Conservation (phyloP, 1,140 invertebrate genomes). For the Apis laboriosa region DNA sequence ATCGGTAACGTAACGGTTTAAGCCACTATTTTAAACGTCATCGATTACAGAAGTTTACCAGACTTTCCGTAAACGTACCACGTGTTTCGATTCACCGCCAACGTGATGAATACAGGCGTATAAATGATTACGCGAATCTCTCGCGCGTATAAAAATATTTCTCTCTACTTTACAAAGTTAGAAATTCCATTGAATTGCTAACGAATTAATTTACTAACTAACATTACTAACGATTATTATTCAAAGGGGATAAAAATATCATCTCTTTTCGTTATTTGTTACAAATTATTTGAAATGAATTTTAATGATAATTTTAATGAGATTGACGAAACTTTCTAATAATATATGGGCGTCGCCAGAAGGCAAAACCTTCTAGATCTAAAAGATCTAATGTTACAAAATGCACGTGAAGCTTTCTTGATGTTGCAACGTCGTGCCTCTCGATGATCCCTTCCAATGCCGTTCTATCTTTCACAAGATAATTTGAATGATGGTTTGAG, state of each 20-base stretch:
- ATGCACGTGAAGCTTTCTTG: conserved; percentile 58
- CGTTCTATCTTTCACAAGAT: neutral
- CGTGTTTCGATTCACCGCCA: conserved; percentile 24
- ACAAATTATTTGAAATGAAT: too few species aligned
- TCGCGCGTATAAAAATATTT: neutral
- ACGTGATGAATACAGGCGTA: neutral
- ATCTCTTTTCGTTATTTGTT: too few species aligned
- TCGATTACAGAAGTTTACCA: conserved; percentile 27
- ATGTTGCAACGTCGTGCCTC: conserved; percentile 57
- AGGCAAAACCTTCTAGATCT: conserved; percentile 16
- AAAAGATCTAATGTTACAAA: conserved; percentile 51
- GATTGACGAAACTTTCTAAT: neutral
- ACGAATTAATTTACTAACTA: too few species aligned
- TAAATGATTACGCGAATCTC: neutral
- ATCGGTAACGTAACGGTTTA: neutral
- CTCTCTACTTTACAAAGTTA: neutral
- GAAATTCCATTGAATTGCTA: neutral
- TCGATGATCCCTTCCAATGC: conserved; percentile 8
- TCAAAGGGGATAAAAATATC: too few species aligned
- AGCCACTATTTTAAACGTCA: neutral
- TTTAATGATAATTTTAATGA: too few species aligned
- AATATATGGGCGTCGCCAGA: conserved; percentile 32
- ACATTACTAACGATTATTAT: too few species aligned
- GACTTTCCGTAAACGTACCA: neutral
- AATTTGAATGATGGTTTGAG: neutral